Base-by-base conservation (phyloP, 2,113 vertebrate genomes). In the Nothoprocta pentlandii region DNA sequence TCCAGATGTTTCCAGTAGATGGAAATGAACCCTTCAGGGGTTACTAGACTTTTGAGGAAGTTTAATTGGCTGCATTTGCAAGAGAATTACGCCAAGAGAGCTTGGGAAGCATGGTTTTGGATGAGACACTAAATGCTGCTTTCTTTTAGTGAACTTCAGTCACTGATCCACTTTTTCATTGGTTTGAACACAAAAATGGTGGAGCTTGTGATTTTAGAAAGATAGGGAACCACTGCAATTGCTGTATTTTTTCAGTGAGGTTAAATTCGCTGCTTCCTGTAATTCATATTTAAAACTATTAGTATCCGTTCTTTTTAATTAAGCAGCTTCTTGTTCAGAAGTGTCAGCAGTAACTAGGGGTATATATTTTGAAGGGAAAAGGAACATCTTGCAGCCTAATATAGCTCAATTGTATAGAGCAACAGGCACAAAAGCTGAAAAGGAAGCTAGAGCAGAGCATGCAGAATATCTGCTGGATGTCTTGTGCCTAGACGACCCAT, bases 1-100 rank as follows among this genome's bases (percentile, higher is more conserved):
- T 32, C 58, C 34, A 44, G 34, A 12, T 73, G 74, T 67, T 67
- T 26, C 4, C 22, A 17, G 4, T 13, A 19, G 67, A 11, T 51
- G 32, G 34, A 36, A 26, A 10, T 0, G 2, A 23, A 44, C 58
- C 21, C 44, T 42, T 51, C 42, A 12, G 1, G 9, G 7, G 9
- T 56, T 59, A 13, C 32, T 39, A 6, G 30, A 28, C 9, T 12
- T 58, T 62, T 58, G 42, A 10, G 74, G 25, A 25, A 39, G 25
- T 42, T 85, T 32, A 51, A 22, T 5, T 78, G 51, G 8, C 51
- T 66, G 41, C 46, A 3, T 71, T 56, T 56, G 56, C 44, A n/a
- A 61, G 64, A 73, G 36, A 53, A 28, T 80, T 39, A 44, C 17
- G 8, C 51, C 32, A 36, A 32, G 51, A 56, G 51, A 44, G 30